phyloP scores from a whole-genome alignment of 1,140 invertebrate genomes.

The Trypoxylus dichotomus region DNA sequence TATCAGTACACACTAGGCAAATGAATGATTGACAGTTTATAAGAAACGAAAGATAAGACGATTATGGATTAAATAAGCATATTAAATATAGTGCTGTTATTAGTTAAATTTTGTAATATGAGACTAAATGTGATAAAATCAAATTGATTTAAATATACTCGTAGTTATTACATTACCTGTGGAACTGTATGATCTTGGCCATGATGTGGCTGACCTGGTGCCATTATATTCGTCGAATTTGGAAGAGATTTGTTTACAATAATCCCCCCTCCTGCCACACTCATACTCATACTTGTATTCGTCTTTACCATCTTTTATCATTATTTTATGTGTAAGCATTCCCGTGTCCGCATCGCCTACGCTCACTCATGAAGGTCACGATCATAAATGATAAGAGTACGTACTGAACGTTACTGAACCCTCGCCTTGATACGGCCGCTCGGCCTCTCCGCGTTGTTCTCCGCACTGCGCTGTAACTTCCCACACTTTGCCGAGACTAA shows the following conservation, averaged over 20 bases:
- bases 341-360: no score
- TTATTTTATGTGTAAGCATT: no score
- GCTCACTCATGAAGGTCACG: no score
- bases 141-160: not conserved
- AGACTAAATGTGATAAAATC: not conserved
- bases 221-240: conserved; percentile 55
- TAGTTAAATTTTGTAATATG: conserved; percentile 4
- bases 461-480: no score
- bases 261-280: conserved; percentile 63
- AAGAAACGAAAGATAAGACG: conserved; percentile 16
- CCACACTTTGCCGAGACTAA: no score
- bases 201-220: conserved; percentile 50
- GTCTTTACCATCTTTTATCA: conserved; percentile 73
- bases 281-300: conserved; percentile 69
- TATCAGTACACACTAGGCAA: no score
- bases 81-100: not conserved
- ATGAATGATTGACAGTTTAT: not conserved
- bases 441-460: no score
- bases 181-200: conserved; percentile 53
- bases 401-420: no score
- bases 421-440: no score
- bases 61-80: not conserved
- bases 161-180: conserved; percentile 51
- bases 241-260: conserved; percentile 69
- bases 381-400: no score